Evolutionary conservation across 2,113 vertebrate genomes (phyloP).

Genomic region (Motacilla alba): DNA sequence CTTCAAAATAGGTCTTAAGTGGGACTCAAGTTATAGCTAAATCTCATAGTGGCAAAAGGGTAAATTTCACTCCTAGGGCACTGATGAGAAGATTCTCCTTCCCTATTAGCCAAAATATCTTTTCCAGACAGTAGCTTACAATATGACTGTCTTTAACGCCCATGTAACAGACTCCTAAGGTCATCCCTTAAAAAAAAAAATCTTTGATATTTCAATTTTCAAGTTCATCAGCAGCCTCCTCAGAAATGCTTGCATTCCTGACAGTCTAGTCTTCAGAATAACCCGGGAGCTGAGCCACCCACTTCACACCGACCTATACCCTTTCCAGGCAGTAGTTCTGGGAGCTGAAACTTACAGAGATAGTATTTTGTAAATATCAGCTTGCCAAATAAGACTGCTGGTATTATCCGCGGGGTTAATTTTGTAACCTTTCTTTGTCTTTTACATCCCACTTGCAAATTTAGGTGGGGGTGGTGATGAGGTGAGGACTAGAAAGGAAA

Average conservation of each 20-base stretch:
- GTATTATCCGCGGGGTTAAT: background rate
- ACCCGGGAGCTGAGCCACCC: background rate
- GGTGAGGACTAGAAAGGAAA: background rate
- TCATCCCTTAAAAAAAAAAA: slow-evolving; percentile 13
- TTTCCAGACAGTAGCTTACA: background rate
- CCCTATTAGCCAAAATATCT: background rate
- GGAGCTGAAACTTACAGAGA: background rate
- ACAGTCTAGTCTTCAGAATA: slow-evolving; percentile 8
- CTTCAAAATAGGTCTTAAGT: background rate
- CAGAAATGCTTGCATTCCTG: slow-evolving; percentile 44
- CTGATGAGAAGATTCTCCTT: background rate
- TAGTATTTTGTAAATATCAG: background rate
- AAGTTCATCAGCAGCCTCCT: slow-evolving; percentile 34
- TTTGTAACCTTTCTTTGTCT: slow-evolving; percentile 14
- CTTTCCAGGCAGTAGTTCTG: background rate
- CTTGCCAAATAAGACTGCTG: background rate
- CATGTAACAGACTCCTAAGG: slow-evolving; percentile 1
- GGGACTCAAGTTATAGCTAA: background rate
- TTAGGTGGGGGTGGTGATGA: background rate
- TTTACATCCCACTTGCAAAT: background rate
- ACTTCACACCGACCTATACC: slow-evolving; percentile 4
- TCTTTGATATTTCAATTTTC: slow-evolving; percentile 41
- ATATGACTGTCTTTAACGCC: background rate
- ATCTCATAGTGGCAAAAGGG: background rate
- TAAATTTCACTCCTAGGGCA: background rate